Evolutionary conservation across 2,113 vertebrate species (phyloP), one percentile per base, ranked within the genome.

Genomic region (Hippopotamus amphibius): DNA sequence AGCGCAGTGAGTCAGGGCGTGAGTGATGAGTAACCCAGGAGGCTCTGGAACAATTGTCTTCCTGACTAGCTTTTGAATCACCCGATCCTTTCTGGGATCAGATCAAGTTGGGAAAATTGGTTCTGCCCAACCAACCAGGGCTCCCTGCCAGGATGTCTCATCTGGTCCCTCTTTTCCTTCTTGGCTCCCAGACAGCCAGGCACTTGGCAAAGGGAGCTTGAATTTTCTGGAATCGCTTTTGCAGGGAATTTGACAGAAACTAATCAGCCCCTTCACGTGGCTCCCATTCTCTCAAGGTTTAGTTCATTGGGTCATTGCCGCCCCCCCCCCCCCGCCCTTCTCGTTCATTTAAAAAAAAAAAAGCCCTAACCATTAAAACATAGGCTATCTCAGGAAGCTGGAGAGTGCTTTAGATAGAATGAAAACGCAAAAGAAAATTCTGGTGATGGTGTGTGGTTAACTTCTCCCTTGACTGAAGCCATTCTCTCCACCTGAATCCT

Each of bases 391-490:
- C 92, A 93, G 71, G 88, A 50, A 95, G 90, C 55, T 96, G 0
- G 0, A 96, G 87, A 97, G 90, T 93, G 71, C 57, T 97, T 97
- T 97, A 97, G 97, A 95, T 95, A 96, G 89, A 97, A 90, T 83
- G 30, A 94, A 90, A 97, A 96, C 96, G 97, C 87, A 90, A 94
- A 98, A 96, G 66, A 90, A 87, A 83, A 83, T 96, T 93, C 63
- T 97, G 88, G 50, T 85, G 65, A 37, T 59, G 79, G 82, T 65
- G 85, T 92, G 88, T 22, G 72, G 85, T 94, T 85, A 90, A 28
- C 95, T 98, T 92, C 95, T 95, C 96, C 90, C 87, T 95, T 96
- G 96, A 85, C 90, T 26, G 72, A 77, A 65, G n/a, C 63, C 59
- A 33, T 1, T 46, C 33, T 68, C 33, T 81, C 43, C 76, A 16